These are phyloP conservation scores for Camponotus floridanus DNA, from an alignment of 1,140 invertebrate genomes.

Conservation along the genomic window DNA sequence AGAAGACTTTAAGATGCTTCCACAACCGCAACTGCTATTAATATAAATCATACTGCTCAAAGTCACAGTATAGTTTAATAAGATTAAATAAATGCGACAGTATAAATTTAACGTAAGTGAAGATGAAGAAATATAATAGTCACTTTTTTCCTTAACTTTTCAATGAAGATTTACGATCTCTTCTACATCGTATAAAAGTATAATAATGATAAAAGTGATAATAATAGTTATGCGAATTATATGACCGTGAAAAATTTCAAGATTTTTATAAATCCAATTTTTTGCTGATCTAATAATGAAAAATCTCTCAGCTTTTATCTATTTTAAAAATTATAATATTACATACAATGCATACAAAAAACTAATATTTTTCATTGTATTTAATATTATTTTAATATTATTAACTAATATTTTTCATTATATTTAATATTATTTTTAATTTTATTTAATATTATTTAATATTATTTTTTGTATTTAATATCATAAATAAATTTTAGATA, in stretches of 20 bases:
- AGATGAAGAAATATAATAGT: neutral
- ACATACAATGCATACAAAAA: neutral
- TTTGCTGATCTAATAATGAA: neutral
- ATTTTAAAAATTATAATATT: neutral
- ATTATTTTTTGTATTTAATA: neutral
- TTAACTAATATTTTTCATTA: neutral
- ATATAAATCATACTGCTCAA: conserved; percentile 43
- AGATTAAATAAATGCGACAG: conserved; percentile 21
- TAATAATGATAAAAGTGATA: neutral
- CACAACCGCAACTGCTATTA: conserved; percentile 34
- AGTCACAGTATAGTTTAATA: conserved; percentile 48
- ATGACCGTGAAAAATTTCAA: neutral
- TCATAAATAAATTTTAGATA: neutral
- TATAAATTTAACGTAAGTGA: conserved; percentile 1
- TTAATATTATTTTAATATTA: no score
- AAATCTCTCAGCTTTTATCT: neutral
- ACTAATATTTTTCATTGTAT: neutral
- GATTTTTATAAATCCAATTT: neutral
- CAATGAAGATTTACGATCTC: neutral
- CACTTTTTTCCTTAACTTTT: neutral
- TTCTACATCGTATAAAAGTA: neutral
- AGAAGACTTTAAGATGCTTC: conserved; percentile 48
- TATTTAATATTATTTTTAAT: no score
- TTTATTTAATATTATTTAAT: no score
- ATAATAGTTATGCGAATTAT: neutral